Conservation (phyloP, 2,113 vertebrate genomes). For the Pangasianodon gigas region DNA sequence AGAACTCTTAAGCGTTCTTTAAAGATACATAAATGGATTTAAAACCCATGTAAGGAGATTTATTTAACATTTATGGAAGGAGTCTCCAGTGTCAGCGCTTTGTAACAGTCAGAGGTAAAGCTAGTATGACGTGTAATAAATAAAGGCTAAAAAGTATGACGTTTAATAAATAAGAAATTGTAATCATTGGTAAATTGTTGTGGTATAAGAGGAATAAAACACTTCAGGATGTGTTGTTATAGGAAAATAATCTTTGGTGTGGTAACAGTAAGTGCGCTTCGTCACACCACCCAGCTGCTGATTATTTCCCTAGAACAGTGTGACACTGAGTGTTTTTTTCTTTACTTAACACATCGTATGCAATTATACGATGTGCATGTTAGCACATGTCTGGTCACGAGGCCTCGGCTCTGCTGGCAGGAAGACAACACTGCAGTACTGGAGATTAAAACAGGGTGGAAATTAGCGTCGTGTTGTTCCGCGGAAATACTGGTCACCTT, state of each 20-base stretch:
- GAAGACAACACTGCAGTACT: constrained; percentile 8
- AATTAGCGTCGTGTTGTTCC: constrained; percentile 13
- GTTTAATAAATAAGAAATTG: too few species aligned
- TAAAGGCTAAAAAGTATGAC: too few species aligned
- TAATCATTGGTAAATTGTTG: background rate
- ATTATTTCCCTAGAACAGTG: background rate
- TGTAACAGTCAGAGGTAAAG: too few species aligned
- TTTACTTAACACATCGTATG: too few species aligned
- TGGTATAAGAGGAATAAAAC: background rate
- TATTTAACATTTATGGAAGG: too few species aligned
- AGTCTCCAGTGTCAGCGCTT: too few species aligned
- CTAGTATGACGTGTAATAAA: too few species aligned
- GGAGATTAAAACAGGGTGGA: constrained; percentile 40
- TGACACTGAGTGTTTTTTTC: background rate
- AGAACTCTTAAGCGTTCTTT: too few species aligned
- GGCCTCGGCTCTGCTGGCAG: background rate
- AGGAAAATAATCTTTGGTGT: background rate
- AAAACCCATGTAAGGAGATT: too few species aligned
- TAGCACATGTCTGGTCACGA: background rate
- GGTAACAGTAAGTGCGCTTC: background rate
- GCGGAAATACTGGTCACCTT: constrained; percentile 44
- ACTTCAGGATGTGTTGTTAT: background rate
- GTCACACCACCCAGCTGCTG: background rate
- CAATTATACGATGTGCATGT: too few species aligned
- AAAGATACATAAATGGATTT: too few species aligned